Evolutionary conservation across 2,113 vertebrate genomes (phyloP).

Genomic region (Rhea americana): DNA sequence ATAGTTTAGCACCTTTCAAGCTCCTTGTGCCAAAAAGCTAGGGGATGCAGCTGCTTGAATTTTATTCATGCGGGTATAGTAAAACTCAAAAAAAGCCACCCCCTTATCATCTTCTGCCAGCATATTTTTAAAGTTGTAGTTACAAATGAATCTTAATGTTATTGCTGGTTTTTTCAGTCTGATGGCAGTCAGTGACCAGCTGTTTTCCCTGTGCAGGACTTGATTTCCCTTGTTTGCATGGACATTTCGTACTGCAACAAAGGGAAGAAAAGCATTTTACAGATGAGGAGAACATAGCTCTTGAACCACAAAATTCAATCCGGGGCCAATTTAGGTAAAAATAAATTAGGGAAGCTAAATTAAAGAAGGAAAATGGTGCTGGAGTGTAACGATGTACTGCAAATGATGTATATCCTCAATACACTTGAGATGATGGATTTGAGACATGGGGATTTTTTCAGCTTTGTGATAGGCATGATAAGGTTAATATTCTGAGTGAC

Average conservation of each 20-base stretch:
- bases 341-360: not conserved
- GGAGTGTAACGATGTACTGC: fast-evolving
- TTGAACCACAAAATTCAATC: slow-evolving; percentile 7
- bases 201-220: fast-evolving
- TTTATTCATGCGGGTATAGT: not conserved
- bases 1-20: not conserved
- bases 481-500: not conserved
- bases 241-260: not conserved
- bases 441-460: not conserved
- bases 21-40: not conserved
- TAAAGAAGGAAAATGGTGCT: fast-evolving
- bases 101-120: fast-evolving
- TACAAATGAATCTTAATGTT: not conserved
- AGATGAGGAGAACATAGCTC: slow-evolving; percentile 8
- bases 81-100: not conserved
- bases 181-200: fast-evolving
- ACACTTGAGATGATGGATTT: fast-evolving
- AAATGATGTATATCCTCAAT: not conserved
- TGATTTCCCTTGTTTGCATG: not conserved
- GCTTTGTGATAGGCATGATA: not conserved
- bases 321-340: not conserved
- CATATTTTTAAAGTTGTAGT: not conserved
- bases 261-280: not conserved
- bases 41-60: not conserved
- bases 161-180: not conserved